These are phyloP conservation scores for Neodon shergylaensis DNA, from an alignment of 2,113 vertebrate genomes.

Conservation along the genomic window DNA sequence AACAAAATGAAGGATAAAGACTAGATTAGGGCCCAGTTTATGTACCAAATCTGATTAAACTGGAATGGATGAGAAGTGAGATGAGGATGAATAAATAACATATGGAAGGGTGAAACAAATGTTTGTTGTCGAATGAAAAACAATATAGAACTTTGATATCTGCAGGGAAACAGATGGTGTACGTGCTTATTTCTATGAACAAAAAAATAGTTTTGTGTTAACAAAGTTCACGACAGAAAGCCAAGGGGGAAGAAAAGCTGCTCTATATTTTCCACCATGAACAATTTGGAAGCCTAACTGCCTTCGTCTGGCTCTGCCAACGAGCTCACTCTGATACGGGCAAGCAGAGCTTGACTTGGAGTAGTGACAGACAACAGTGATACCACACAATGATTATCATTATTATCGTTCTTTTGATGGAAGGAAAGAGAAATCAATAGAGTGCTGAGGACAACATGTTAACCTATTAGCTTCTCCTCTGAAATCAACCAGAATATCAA, in stretches of 20 bases:
- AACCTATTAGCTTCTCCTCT: background rate
- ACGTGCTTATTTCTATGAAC: slow-evolving; percentile 35
- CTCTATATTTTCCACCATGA: background rate
- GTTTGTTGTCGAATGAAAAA: slow-evolving; percentile 37
- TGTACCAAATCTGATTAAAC: background rate
- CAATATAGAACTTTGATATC: slow-evolving; percentile 44
- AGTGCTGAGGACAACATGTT: background rate
- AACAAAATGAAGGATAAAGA: slow-evolving; percentile 12
- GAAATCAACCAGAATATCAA: background rate
- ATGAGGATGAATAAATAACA: background rate
- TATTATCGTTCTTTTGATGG: background rate
- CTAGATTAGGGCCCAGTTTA: background rate
- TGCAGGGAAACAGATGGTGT: slow-evolving; percentile 37
- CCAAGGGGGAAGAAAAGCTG: background rate
- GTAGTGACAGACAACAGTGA: background rate
- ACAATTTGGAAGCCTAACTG: background rate
- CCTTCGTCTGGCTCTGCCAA: background rate
- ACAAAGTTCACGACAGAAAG: slow-evolving; percentile 44
- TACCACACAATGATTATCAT: background rate
- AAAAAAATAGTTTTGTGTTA: slow-evolving; percentile 44
- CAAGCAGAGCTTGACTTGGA: background rate
- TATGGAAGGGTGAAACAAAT: slow-evolving; percentile 44
- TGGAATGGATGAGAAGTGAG: background rate
- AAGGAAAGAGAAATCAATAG: background rate
- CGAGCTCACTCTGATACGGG: background rate